These are phyloP conservation scores for Zaprionus lachaisei DNA, from an alignment of 1,140 invertebrate genomes.

Conservation along the genomic window DNA sequence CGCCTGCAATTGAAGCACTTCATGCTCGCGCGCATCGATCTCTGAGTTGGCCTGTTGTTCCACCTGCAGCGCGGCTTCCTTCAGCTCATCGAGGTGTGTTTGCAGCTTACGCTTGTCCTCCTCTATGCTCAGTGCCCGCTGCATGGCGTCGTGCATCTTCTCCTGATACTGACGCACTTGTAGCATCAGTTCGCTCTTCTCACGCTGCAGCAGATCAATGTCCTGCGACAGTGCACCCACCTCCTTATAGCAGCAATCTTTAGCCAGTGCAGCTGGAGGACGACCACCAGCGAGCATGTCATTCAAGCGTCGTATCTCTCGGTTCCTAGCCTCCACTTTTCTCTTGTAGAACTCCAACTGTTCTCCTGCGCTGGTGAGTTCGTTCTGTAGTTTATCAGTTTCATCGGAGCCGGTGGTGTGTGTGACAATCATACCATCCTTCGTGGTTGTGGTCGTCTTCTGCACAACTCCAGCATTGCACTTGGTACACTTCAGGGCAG, in stretches of 20 bases:
- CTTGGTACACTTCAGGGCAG: conserved; percentile 68
- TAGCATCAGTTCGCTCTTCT: conserved; percentile 86
- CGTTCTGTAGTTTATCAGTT: conserved; percentile 67
- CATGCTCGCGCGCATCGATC: conserved; percentile 70
- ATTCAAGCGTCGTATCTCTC: conserved; percentile 87
- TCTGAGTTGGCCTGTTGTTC: conserved; percentile 86
- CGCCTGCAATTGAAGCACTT: conserved; percentile 50
- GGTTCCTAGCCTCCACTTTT: conserved; percentile 84
- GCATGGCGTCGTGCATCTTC: conserved; percentile 89
- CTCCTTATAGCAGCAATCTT: conserved; percentile 87
- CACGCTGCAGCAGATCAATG: conserved; percentile 85
- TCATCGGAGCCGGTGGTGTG: conserved; percentile 61
- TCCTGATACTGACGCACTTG: conserved; percentile 86
- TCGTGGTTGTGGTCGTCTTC: conserved; percentile 50
- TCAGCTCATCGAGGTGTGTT: conserved; percentile 87
- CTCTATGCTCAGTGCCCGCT: conserved; percentile 87
- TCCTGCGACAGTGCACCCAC: conserved; percentile 84
- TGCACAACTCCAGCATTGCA: conserved; percentile 70
- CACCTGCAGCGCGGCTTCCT: conserved; percentile 87
- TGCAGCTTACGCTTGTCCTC: conserved; percentile 87
- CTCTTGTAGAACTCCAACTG: conserved; percentile 71
- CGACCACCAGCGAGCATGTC: conserved; percentile 86
- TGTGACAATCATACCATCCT: conserved; percentile 49
- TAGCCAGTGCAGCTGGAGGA: conserved; percentile 85
- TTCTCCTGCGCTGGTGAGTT: conserved; percentile 53